phyloP scores from a whole-genome alignment of 2,797 vertebrate species.

The Vespertilio murinus region DNA sequence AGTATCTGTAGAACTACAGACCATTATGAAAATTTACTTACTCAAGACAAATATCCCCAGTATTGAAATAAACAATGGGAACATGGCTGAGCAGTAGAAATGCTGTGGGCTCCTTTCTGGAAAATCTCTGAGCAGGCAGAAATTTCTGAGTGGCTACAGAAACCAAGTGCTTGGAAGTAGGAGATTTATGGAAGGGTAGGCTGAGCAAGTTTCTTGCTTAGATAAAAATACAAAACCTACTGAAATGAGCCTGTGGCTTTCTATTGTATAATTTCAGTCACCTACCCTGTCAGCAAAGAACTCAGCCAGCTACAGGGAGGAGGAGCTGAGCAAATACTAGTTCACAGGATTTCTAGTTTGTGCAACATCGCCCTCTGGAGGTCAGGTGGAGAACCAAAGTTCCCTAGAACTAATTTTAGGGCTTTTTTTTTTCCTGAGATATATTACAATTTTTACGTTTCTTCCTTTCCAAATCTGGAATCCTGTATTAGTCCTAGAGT shows the following conservation, averaged over 20 bases:
- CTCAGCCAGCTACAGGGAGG: background rate
- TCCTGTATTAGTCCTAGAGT: background rate
- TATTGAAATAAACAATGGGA: background rate
- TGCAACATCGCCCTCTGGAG: background rate
- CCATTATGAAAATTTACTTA: slow-evolving; percentile 16
- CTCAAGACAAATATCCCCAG: background rate
- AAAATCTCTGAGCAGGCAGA: background rate
- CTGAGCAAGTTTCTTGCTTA: background rate
- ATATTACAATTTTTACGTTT: background rate
- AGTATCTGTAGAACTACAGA: background rate
- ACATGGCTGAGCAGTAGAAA: background rate
- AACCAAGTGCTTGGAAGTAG: background rate
- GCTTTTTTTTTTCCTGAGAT: background rate
- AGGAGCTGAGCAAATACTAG: background rate
- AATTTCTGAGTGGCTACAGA: background rate
- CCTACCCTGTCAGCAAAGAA: background rate
- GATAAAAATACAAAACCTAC: background rate
- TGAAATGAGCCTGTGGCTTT: background rate
- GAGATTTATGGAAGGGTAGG: background rate
- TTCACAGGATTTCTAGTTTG: background rate
- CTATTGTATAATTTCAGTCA: background rate
- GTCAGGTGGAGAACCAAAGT: background rate
- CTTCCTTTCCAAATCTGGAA: background rate
- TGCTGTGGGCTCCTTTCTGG: background rate
- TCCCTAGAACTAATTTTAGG: background rate